Base-by-base conservation (phyloP, 2,113 vertebrate genomes). In the Cephalopholis sonnerati region DNA sequence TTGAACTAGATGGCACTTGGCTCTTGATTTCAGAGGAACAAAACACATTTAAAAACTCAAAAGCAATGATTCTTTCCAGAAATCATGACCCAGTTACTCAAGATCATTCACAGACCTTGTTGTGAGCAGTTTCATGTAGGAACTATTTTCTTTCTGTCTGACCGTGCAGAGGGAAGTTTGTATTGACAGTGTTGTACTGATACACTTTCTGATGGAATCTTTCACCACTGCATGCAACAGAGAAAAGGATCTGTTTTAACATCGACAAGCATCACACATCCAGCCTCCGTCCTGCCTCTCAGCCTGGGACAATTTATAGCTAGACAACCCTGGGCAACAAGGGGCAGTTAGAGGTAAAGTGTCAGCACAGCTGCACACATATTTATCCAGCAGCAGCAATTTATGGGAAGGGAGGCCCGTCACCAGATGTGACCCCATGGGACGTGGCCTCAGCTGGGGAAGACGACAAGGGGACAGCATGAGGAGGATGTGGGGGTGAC, bases 311-410 rank as follows among this genome's bases (percentile, higher is more conserved):
- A 83, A 95, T 89, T 93, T 92, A 93, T 92, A 69, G 15, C 32
- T 55, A 72, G 69, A 68, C 81, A 83, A 73, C 66, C 81, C 55
- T 57, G n/a, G 78, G 71, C 83, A 66, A 79, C 85, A 74, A 85
- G 84, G 86, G 84, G 82, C 86, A 92, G 84, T 90, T 89, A 86
- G 83, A 91, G 87, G 90, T 92, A 93, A 92, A 89, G 83, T 89
- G 84, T 90, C 87, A 90, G 80, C 72, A 51, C 90, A 93, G 79
- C 91, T 92, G 88, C 84, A 66, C 88, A 88, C 86, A 85, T 90
- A 92, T 91, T 92, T 93, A 93, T 92, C 87, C 85, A 90, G 62
- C 76, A 20, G 77, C 29, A 2, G 74, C 83, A 88, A 92, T 93
- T 94, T 93, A 92, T 92, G 55, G 58, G 46, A 41, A 77, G 41